phyloP scores from a whole-genome alignment of 2,113 vertebrate species.

The Cyanistes caeruleus region DNA sequence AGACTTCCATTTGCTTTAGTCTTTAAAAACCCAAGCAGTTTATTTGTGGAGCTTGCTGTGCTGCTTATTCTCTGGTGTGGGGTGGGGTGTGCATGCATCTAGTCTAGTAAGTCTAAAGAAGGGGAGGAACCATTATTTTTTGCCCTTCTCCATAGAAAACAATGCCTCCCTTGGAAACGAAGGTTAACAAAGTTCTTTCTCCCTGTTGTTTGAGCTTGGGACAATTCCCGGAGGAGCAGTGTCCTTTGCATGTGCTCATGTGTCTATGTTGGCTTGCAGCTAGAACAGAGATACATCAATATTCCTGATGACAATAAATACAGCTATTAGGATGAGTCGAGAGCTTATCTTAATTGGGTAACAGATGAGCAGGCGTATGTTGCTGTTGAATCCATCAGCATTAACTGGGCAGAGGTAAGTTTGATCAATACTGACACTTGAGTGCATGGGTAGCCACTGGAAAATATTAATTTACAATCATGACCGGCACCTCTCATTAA shows the following conservation, averaged over 20 bases:
- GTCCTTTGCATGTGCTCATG: conserved; percentile 9
- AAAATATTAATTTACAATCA: conserved; percentile 78
- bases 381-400: conserved; percentile 77
- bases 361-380: conserved; percentile 76
- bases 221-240: not conserved
- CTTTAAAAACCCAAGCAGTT: conserved; percentile 10
- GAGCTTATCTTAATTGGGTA: conserved; percentile 81
- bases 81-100: accelerated
- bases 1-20: conserved; percentile 27
- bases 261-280: conserved; percentile 37
- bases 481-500: conserved; percentile 64
- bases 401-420: conserved; percentile 75
- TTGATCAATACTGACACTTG: conserved; percentile 81
- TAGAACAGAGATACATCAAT: conserved; percentile 70
- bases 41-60: not conserved
- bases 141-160: not conserved
- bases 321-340: conserved; percentile 73
- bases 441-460: conserved; percentile 66
- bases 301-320: conserved; percentile 79
- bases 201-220: not conserved
- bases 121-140: not conserved
- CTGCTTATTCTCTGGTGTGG: not conserved
- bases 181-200: not conserved
- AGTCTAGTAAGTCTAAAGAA: not conserved
- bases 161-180: not conserved